Evolutionary conservation across 2,113 vertebrate genomes (phyloP).

Genomic region (Cyanoliseus patagonus): DNA sequence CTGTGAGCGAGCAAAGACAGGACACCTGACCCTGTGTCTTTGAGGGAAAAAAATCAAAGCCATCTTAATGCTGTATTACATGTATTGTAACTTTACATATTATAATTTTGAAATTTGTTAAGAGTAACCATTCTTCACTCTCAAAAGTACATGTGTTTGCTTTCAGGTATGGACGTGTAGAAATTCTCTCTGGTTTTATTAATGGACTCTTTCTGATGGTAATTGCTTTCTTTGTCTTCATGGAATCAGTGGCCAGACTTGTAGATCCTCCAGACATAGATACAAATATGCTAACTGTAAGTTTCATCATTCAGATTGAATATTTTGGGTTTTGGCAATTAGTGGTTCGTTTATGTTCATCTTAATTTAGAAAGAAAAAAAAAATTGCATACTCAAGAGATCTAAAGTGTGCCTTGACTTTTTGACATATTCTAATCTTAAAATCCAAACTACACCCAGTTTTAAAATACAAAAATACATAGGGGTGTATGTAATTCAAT

Average conservation of each 20-base stretch:
- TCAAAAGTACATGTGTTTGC: neutral
- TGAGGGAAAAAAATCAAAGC: neutral
- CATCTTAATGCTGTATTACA: neutral
- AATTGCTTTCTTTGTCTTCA: slow-evolving; percentile 97
- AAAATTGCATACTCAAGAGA: neutral
- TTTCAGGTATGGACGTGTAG: slow-evolving; percentile 93
- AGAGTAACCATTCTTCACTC: neutral
- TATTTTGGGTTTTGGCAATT: neutral
- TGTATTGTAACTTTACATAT: neutral
- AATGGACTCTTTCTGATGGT: slow-evolving; percentile 98
- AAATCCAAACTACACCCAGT: neutral
- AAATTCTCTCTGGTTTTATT: slow-evolving; percentile 98
- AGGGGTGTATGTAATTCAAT: neutral
- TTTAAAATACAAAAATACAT: neutral
- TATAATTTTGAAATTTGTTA: neutral
- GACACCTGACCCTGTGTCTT: neutral
- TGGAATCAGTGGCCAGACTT: slow-evolving; percentile 90
- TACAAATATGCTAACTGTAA: slow-evolving; percentile 97
- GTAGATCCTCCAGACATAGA: slow-evolving; percentile 97
- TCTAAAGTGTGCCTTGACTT: neutral
- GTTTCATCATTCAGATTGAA: slow-evolving; percentile 61
- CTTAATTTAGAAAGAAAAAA: neutral
- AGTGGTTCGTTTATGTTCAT: neutral
- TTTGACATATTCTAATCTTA: neutral
- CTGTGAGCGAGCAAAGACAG: neutral